Evolutionary conservation across 2,797 vertebrate genomes (phyloP), one percentile per base, ranked within the genome.

Genomic region (Rhinella marina): DNA sequence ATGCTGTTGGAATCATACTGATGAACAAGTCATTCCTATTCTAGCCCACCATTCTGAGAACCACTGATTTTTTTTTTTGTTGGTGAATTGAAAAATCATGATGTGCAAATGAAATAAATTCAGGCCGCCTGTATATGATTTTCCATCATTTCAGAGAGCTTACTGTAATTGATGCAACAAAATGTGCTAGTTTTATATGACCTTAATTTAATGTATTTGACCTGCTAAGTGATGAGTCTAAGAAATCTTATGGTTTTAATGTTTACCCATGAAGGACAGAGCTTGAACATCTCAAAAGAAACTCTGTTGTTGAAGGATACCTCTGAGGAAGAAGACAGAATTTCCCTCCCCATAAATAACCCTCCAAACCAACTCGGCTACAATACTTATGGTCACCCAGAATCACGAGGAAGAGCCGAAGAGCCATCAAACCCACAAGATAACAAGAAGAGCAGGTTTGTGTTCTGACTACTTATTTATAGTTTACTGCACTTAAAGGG

Each of bases 361-460:
- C 12, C n/a, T 32, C 7, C 32, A 52, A 41, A n/a, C 25, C 81
- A 76, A 5, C 70, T 62, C n/a, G 32, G 7, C 25, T 50, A n/a
- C 13, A 78, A 72, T 12, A 13, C 61, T 48, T 32, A 23, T 70
- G 52, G 7, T 84, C 73, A 41, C 17, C 29, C 23, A 29, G 75
- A 84, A 29, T 23, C 10, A 17, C 52, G 54, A 84, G 14, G 54
- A 10, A 80, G 32, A 61, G 52, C 54, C 50, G 48, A 64, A 29
- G 72, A 79, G 16, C 14, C 10, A 23, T 48, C 76, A 80, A 25
- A 8, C n/a, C 25, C 23, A 50, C 23, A 19, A 23, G 16, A 29
- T 68, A 79, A 11, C 70, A 66, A 80, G 61, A 70, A 64, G 25
- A 66, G 7, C 32, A 3, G 87, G 87, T 88, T 84, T 84, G 87